phyloP scores from a whole-genome alignment of 2,888 invertebrate genomes.

The Clitarchus hookeri region DNA sequence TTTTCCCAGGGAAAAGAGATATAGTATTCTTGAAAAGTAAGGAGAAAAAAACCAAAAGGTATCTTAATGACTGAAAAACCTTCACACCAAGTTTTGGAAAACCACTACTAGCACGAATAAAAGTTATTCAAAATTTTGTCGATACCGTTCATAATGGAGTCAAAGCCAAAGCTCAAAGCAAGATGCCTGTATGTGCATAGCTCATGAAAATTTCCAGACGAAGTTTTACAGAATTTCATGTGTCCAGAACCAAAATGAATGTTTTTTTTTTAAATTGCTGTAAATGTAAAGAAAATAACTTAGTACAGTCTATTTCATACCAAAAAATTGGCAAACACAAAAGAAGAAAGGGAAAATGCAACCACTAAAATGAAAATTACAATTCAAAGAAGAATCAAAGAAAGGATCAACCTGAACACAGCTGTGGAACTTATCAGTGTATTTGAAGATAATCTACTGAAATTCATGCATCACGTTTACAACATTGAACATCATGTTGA shows the following conservation, averaged over 20 bases:
- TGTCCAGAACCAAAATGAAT: background rate
- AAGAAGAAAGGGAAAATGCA: slow-evolving; percentile 2
- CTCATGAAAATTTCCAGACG: background rate
- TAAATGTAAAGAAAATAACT: background rate
- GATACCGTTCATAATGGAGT: background rate
- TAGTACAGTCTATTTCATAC: background rate
- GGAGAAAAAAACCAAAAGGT: background rate
- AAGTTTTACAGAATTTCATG: background rate
- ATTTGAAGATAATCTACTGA: background rate
- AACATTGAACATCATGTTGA: background rate
- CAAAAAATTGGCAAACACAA: background rate
- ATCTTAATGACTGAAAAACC: background rate
- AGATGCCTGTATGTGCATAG: background rate
- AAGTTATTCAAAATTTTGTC: background rate
- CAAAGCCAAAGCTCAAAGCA: slow-evolving; percentile 1
- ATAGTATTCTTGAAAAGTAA: background rate
- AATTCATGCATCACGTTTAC: background rate
- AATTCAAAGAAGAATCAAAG: background rate
- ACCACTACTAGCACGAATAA: background rate
- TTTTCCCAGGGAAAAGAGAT: background rate
- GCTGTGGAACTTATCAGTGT: background rate
- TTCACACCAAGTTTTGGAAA: background rate
- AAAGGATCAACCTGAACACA: background rate
- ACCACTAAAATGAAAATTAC: background rate
- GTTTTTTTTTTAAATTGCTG: background rate